Conservation (phyloP, 2,797 vertebrate genomes). For the Phoxinus dragarum region DNA sequence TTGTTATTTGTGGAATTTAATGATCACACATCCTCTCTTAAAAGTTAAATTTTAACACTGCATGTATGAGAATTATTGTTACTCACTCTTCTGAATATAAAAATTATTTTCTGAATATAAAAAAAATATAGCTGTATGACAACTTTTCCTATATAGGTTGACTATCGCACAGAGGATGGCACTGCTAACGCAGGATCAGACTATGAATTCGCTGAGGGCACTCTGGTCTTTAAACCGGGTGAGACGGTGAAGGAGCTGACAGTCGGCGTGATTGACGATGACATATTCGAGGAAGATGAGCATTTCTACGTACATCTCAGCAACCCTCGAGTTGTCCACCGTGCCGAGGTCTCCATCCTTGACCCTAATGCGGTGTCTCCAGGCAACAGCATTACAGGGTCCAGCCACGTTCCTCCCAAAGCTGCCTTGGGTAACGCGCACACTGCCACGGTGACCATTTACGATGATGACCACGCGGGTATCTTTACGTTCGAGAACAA, state of each 20-base stretch:
- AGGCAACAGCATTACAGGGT: slow-evolving; percentile 75
- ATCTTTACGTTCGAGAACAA: slow-evolving; percentile 85
- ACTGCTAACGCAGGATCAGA: slow-evolving; percentile 88
- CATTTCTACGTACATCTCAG: slow-evolving; percentile 87
- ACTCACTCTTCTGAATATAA: too few species aligned
- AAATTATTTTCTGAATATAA: background rate
- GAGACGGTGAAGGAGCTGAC: slow-evolving; percentile 85
- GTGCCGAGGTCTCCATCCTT: slow-evolving; percentile 76
- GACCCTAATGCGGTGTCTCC: slow-evolving; percentile 76
- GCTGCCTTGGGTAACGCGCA: slow-evolving; percentile 77
- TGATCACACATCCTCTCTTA: background rate
- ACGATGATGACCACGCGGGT: slow-evolving; percentile 88
- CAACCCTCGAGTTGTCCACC: slow-evolving; percentile 80
- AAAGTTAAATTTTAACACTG: background rate
- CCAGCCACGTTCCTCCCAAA: slow-evolving; percentile 74
- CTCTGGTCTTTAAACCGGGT: slow-evolving; percentile 84
- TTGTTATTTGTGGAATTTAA: background rate
- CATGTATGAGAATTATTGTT: background rate
- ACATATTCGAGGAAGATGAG: slow-evolving; percentile 89
- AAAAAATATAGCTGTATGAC: background rate
- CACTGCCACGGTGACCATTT: slow-evolving; percentile 86
- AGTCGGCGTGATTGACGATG: slow-evolving; percentile 87
- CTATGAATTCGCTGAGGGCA: slow-evolving; percentile 88
- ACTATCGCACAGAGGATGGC: slow-evolving; percentile 86
- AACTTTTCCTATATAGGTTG: slow-evolving; percentile 74